Evolutionary conservation across 2,888 invertebrate species (phyloP).

Genomic region (Tortrix viridana): DNA sequence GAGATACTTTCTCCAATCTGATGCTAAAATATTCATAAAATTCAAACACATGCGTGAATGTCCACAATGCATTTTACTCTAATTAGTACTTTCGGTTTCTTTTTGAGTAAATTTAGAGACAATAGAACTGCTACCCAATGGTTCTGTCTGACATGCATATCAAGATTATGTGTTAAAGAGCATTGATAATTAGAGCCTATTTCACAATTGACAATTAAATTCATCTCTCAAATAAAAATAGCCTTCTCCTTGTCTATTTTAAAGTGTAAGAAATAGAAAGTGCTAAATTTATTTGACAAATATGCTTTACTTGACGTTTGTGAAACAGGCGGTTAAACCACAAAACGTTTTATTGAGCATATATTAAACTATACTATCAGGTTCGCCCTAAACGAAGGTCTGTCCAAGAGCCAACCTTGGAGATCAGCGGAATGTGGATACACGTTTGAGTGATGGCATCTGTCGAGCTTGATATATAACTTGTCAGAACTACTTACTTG

Average conservation of each 20-base stretch:
- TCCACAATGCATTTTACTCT: constrained; percentile 45
- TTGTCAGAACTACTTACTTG: constrained; percentile 27
- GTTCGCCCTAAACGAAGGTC: neutral
- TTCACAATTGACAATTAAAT: no score
- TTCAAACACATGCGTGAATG: constrained; percentile 55
- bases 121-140: constrained; percentile 44
- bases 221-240: no score
- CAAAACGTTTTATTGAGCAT: no score
- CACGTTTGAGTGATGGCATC: constrained; percentile 32
- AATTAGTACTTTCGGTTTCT: constrained; percentile 72
- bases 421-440: constrained; percentile 25
- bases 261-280: no score
- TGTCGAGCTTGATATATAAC: constrained; percentile 35
- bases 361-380: no score
- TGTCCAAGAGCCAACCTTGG: constrained; percentile 17
- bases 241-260: no score
- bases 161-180: neutral
- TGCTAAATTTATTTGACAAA: no score
- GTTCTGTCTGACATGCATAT: constrained; percentile 4
- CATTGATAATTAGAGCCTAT: neutral
- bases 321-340: no score
- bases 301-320: no score
- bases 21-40: constrained; percentile 66
- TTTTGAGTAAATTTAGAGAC: constrained; percentile 52
- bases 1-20: constrained; percentile 70